Evolutionary conservation across 2,888 invertebrate species (phyloP), one percentile per base, ranked within the genome.

Genomic region (Limnephilus marmoratus): DNA sequence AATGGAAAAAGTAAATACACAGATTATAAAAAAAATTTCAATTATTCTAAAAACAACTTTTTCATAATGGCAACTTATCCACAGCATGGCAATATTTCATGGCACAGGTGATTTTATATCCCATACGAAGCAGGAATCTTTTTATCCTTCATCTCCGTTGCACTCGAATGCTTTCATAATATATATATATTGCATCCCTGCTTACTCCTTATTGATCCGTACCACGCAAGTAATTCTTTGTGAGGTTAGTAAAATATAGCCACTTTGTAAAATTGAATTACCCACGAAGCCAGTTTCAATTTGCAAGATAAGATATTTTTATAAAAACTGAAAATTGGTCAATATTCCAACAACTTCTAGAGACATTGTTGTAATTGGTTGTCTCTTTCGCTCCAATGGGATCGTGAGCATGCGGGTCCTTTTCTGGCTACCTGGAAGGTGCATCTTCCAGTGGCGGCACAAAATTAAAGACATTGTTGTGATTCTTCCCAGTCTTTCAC

Each of bases 391-490:
- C 18, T 37, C 83, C 24, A 34, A 15, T 83, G 37, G 83, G 12
- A 83, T 37, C 83, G 37, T 83, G 83, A 34, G 34, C 41, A 24
- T 11, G 83, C 41, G 37, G 83, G 18, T 37, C 37, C 83, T 11
- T 83, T 37, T 83, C 34, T 41, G 37, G 24, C 83, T 83, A 83
- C 83, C 83, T 83, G 83, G 83, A 24, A 83, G 37, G 83, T 83
- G 83, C 83, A 83, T 83, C 83, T 37, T 83, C 9, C 83, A 83
- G 37, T 83, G 83, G 24, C 83, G 83, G 83, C 0, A 68, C 24
- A 37, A 83, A 37, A 83, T 31, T 34, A 29, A 13, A 29, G 1
- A 24, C 24, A 24, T 68, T 68, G 53, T 53, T 53, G 53, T 18
- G 53, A 53, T 18, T 0, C 15, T n/a, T 68, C 24, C 24, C 7